Conservation (phyloP, 2,888 invertebrate genomes). For the Ceraclea dissimilis region DNA sequence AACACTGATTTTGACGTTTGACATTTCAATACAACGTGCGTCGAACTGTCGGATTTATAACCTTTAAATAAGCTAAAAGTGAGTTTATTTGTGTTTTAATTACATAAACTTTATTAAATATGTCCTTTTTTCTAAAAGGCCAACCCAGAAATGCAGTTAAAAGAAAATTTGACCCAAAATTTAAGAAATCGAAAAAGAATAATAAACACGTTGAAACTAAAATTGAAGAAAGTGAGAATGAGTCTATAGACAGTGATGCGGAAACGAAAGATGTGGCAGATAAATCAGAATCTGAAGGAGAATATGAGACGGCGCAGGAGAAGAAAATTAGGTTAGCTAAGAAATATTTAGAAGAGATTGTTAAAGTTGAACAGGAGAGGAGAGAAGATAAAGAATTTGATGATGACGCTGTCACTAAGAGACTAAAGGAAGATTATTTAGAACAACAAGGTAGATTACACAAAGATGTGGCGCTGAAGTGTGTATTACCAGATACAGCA, state of each 20-base stretch:
- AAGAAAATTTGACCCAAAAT: conserved; percentile 45
- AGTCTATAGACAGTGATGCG: conserved; percentile 58
- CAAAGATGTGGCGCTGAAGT: conserved; percentile 61
- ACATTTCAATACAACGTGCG: neutral
- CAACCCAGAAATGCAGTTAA: conserved; percentile 49
- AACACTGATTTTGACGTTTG: neutral
- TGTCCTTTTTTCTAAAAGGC: conserved; percentile 51
- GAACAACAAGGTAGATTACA: conserved; percentile 78
- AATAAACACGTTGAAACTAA: conserved; percentile 30
- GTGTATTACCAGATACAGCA: conserved; percentile 32
- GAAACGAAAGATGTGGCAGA: conserved; percentile 52
- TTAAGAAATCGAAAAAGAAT: conserved; percentile 21
- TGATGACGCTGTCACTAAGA: conserved; percentile 59
- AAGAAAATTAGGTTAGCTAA: conserved; percentile 86
- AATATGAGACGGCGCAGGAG: conserved; percentile 79
- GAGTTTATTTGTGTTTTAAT: neutral
- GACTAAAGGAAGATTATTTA: conserved; percentile 76
- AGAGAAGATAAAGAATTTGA: conserved; percentile 57
- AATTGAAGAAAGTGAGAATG: conserved; percentile 47
- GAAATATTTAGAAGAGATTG: conserved; percentile 79
- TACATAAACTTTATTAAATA: conserved; percentile 1
- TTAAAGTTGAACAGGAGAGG: conserved; percentile 67
- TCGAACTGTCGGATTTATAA: neutral
- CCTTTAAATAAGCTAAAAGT: neutral
- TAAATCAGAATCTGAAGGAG: conserved; percentile 49